Conservation (phyloP, 30 jellyfish, hydroid and myxozoan species). For the Cassiopea xamachana region DNA sequence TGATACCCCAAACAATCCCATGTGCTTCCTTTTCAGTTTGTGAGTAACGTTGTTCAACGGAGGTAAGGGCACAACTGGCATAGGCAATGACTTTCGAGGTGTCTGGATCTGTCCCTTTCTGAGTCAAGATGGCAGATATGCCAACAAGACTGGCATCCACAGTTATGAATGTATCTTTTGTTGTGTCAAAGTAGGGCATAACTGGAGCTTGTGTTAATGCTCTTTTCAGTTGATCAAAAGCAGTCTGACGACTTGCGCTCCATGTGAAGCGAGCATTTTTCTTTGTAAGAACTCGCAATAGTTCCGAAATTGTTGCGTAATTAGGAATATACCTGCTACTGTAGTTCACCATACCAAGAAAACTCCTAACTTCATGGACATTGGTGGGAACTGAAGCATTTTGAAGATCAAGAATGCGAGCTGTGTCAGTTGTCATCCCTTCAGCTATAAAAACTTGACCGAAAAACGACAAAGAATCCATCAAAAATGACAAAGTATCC, state of each 20-base stretch:
- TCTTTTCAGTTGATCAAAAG: slow-evolving; percentile 15
- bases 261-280: slow-evolving; percentile 13
- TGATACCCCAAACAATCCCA: slow-evolving; percentile 41
- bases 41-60: slow-evolving; percentile 31
- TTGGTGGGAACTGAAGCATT: no score
- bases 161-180: slow-evolving; percentile 12
- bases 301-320: slow-evolving; percentile 52
- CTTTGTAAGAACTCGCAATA: slow-evolving; percentile 40
- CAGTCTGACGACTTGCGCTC: slow-evolving; percentile 2
- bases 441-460: no score
- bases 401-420: no score
- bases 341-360: no score
- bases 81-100: slow-evolving; percentile 7
- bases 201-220: slow-evolving; percentile 12
- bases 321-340: neutral
- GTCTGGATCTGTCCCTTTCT: neutral
- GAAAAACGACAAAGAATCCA: no score
- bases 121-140: slow-evolving; percentile 33
- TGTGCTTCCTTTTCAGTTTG: slow-evolving; percentile 65
- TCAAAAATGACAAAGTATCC: no score
- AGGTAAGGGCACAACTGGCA: slow-evolving; percentile 14
- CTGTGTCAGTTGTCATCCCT: neutral
- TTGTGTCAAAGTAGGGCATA: slow-evolving; percentile 38
- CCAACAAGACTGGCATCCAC: slow-evolving; percentile 75
- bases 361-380: no score